phyloP scores from a whole-genome alignment of 2,113 vertebrate species.

The Notechis scutatus region DNA sequence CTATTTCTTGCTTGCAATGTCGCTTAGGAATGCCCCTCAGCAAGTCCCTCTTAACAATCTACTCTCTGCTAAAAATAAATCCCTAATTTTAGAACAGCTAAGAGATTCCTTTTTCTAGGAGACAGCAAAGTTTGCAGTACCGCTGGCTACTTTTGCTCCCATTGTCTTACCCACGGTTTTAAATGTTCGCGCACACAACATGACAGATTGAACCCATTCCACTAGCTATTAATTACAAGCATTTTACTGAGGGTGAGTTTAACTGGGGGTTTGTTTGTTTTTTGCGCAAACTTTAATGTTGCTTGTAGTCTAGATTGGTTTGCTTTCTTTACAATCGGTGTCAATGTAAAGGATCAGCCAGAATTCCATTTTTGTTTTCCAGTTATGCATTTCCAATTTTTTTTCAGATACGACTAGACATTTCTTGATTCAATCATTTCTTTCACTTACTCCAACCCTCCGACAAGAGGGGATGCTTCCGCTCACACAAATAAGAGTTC shows the following conservation, averaged over 20 bases:
- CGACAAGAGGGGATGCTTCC: no score
- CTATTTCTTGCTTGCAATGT: constrained; percentile 52
- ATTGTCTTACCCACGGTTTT: neutral
- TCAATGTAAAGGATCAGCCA: neutral
- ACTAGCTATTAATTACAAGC: neutral
- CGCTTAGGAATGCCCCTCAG: constrained; percentile 55
- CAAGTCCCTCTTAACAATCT: constrained; percentile 52
- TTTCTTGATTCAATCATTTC: neutral
- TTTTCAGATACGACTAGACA: neutral
- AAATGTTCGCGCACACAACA: neutral
- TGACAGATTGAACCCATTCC: neutral
- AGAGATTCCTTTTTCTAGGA: constrained; percentile 55
- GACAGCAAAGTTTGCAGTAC: constrained; percentile 47
- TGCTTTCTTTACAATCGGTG: neutral
- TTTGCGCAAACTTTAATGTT: neutral
- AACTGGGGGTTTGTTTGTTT: neutral
- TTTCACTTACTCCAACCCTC: neutral
- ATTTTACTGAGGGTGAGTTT: neutral
- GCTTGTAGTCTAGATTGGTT: neutral
- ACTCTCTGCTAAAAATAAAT: constrained; percentile 59
- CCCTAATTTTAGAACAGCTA: constrained; percentile 62
- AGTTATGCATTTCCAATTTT: neutral
- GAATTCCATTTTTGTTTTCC: neutral
- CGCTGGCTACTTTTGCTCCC: constrained; percentile 20
- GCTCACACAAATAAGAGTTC: neutral